Conservation (phyloP, 2,113 vertebrate genomes). For the Phocoena phocoena region DNA sequence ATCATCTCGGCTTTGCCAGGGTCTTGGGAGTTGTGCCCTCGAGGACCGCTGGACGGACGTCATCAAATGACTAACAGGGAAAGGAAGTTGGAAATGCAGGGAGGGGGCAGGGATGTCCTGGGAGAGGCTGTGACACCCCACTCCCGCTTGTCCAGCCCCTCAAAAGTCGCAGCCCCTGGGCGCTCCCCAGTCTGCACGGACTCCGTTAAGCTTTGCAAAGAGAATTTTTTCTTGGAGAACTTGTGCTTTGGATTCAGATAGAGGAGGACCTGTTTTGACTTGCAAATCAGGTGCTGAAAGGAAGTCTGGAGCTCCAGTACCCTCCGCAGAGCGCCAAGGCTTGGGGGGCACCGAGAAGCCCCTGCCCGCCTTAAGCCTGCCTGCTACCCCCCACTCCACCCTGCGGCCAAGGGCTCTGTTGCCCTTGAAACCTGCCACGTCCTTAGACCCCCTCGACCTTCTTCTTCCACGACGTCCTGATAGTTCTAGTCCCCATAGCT, state of each 20-base stretch:
- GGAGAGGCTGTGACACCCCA: not conserved
- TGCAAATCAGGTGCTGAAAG: not conserved
- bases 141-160: not conserved
- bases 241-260: not conserved
- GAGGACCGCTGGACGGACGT: fast-evolving
- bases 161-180: fast-evolving
- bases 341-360: fast-evolving
- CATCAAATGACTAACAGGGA: fast-evolving
- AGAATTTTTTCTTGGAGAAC: not conserved
- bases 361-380: not conserved
- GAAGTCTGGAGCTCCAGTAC: not conserved
- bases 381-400: not conserved
- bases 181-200: not conserved
- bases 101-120: not conserved
- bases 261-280: not conserved
- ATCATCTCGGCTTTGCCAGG: too few relatives aligned
- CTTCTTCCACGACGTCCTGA: fast-evolving
- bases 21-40: fast-evolving
- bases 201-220: not conserved
- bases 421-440: not conserved
- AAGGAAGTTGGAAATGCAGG: not conserved
- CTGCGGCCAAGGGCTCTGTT: fast-evolving
- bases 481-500: not conserved
- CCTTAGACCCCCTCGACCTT: not conserved
- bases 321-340: not conserved